Percentiles rank a stretch among this genome's conserved stretches.
Conservation (phyloP, 2,113 vertebrate genomes). For the Rhineura floridana region DNA sequence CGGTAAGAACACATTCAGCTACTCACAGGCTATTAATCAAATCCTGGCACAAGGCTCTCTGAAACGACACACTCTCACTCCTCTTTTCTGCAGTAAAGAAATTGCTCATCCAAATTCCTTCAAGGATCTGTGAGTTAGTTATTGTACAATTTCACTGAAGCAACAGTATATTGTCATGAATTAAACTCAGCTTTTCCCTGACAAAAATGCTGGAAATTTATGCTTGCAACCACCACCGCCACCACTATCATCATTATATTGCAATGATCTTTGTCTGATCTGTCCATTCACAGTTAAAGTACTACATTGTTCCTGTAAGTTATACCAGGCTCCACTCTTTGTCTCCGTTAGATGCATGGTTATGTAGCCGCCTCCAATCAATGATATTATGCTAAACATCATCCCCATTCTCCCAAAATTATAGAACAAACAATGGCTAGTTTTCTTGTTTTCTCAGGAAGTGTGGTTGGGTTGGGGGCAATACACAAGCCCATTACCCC, state of each 20-base stretch:
- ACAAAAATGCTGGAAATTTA: background rate
- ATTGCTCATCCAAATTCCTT: slow-evolving; percentile 6
- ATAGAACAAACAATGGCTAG: background rate
- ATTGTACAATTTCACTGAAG: background rate
- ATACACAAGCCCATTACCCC: background rate
- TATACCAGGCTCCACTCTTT: background rate
- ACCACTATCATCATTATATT: background rate
- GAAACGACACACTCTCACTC: slow-evolving; percentile 52
- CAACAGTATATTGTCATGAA: background rate
- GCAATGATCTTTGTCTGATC: background rate
- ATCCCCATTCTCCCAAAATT: no score
- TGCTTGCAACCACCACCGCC: background rate
- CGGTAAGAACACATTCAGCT: slow-evolving; percentile 67
- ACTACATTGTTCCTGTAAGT: background rate
- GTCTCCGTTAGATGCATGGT: background rate
- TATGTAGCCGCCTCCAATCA: background rate
- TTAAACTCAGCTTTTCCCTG: background rate
- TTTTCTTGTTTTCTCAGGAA: no score
- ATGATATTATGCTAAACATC: background rate
- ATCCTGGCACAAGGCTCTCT: slow-evolving; percentile 53
- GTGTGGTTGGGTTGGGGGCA: background rate
- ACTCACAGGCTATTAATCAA: slow-evolving; percentile 77
- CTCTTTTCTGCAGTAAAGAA: slow-evolving; percentile 46
- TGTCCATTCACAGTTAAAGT: background rate
- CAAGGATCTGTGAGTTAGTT: slow-evolving; percentile 33